Base-by-base conservation (phyloP, 2,888 invertebrate species). In the Papilio demoleus region DNA sequence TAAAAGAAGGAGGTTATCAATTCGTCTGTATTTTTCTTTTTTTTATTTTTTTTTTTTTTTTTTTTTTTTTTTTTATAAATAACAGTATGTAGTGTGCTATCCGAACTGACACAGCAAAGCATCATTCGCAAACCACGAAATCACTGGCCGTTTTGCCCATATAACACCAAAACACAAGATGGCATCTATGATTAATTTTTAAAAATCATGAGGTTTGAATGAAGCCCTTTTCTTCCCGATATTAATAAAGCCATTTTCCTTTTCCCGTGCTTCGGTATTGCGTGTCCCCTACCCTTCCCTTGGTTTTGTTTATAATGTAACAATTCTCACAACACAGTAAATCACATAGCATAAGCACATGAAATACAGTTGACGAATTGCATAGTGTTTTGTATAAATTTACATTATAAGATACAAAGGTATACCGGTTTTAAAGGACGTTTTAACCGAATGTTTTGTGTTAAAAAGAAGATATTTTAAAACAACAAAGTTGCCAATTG, bases 81-180 rank as follows among this genome's bases (percentile, higher is more conserved):
- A 83, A 86, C 84, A 76, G 86, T 86, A 88, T 87, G 84, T 91
- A 90, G 91, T 90, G 89, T 88, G 89, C 89, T 84, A 88, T 83
- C 83, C 79, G 81, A 84, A 88, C 86, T 92, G 87, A 90, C 91
- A 91, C 88, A 80, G 86, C 87, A 80, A 81, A 80, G 79, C 84
- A 85, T 84, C 81, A 83, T 75, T 65, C 68, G 78, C 80, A 81
- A 70, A 71, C 77, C 84, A 85, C 83, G 74, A 75, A 68, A 66
- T 79, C 83, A 85, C 81, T 65, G 75, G 73, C 74, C 73, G 73
- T 70, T 70, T 72, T 62, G 70, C 58, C 47, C 14, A 45, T 59
- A 8, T 38, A 50, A 68, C 68, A 68, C 63, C 36, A 40, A 50
- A 62, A 56, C 36, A 67, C 42, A n/a, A 27, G 31, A 31, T 56